Conservation (phyloP, 2,113 vertebrate species). For the Arenaria interpres region DNA sequence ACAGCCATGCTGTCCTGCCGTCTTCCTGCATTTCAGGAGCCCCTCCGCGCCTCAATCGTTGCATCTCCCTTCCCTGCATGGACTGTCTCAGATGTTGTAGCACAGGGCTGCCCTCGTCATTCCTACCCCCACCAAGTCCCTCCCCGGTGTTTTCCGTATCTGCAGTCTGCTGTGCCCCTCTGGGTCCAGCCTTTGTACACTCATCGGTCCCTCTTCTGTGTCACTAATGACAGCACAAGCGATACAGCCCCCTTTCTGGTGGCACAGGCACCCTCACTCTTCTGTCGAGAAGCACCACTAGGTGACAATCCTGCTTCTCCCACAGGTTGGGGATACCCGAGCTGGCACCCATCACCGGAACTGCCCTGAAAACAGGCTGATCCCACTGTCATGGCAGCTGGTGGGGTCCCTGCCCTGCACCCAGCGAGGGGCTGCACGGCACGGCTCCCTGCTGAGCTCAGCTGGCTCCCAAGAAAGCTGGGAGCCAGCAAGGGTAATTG, state of each 20-base stretch:
- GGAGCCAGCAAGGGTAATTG: not conserved
- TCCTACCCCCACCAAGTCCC: not conserved
- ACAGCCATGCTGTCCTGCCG: not conserved
- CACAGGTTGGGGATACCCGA: fast-evolving
- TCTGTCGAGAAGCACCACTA: not conserved
- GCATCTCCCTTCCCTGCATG: not conserved
- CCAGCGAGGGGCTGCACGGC: not conserved
- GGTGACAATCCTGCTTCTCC: not conserved
- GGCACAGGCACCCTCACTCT: fast-evolving
- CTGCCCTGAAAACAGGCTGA: not conserved
- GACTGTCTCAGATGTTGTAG: not conserved
- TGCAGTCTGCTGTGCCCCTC: not conserved
- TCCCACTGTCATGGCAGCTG: fast-evolving
- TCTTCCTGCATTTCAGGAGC: not conserved
- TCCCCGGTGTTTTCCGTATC: not conserved
- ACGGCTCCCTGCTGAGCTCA: not conserved
- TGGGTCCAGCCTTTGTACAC: not conserved
- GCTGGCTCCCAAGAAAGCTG: not conserved
- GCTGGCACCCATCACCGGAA: not conserved
- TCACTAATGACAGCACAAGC: fast-evolving
- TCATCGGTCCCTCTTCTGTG: not conserved
- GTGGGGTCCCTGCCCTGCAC: not conserved
- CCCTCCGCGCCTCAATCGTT: fast-evolving
- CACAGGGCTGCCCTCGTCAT: not conserved
- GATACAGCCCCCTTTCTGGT: not conserved